Base-by-base conservation (phyloP, 2,797 vertebrate species). In the Enteromius unitaeniatus region DNA sequence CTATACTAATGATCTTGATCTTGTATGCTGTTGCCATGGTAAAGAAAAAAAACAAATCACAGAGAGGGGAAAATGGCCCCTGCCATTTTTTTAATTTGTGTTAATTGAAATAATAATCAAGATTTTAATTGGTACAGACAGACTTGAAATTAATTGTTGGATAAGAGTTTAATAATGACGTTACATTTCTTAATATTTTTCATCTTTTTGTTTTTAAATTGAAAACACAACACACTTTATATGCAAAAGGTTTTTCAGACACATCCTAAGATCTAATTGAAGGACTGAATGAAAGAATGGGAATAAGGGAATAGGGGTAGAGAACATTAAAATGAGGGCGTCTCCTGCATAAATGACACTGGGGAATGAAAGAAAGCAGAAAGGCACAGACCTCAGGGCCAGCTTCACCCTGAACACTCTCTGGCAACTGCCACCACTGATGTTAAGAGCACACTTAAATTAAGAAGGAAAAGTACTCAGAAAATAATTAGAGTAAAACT, bases 401-500 rank as follows among this genome's bases (percentile, higher is more conserved):
- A 86, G 88, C 86, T 91, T 92, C 90, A 91, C 89, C 91, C 91
- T 78, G 83, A 89, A 87, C 78, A 86, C 84, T 80, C 88, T 78
- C 89, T 85, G 78, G 89, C 86, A 84, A 86, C 79, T 87, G 78
- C 86, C 86, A 92, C 89, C 89, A 85, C 87, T 84, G 60, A 81
- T 91, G 86, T 86, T 91, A 81, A 47, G 31, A 72, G 88, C 88
- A 85, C 89, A 92, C 91, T 90, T 88, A 78, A 64, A 79, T 69
- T n/a, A 84, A 60, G 14, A 10, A 49, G 68, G 67, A 49, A 79
- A 40, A 77, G 69, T 42, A 85, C 81, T 78, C 76, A 49, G 87
- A 84, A 94, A 92, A 93, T 91, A 93, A 93, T 93, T 93, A 92
- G 90, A 92, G 89, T 91, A 93, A 91, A 93, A 92, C 90, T 92